These are phyloP conservation scores for Ormyrus pomaceus DNA, from an alignment of 2,888 invertebrate species.

Conservation along the genomic window DNA sequence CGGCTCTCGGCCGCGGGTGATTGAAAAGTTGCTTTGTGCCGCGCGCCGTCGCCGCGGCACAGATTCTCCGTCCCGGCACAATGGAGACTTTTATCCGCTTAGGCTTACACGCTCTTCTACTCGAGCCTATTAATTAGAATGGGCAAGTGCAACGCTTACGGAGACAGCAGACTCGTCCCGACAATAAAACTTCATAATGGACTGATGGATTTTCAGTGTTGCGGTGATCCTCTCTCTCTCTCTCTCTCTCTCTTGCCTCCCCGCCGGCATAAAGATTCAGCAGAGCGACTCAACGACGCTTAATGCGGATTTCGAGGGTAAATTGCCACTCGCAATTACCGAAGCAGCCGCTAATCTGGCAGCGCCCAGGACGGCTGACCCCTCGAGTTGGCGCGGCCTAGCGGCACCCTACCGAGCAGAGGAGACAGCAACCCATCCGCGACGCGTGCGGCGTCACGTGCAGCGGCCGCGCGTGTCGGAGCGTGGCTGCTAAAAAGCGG, in stretches of 20 bases:
- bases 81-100: no score
- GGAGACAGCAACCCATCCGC: constrained; percentile 57
- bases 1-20: no score
- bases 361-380: constrained; percentile 60
- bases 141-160: no score
- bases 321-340: constrained; percentile 72
- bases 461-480: constrained; percentile 64
- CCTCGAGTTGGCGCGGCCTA: constrained; percentile 59
- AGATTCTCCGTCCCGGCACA: no score
- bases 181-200: neutral
- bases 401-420: constrained; percentile 56
- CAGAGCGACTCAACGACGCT: constrained; percentile 56
- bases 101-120: no score
- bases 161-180: no score
- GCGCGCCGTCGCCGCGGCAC: no score
- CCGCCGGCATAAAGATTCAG: neutral
- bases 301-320: constrained; percentile 70
- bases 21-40: no score
- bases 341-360: constrained; percentile 69
- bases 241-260: neutral
- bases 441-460: constrained; percentile 67
- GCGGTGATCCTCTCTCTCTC: neutral
- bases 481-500: constrained; percentile 63
- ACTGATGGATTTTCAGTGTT: neutral
- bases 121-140: no score